Conservation (phyloP, 2,797 vertebrate species). For the Pantherophis vulpinus region DNA sequence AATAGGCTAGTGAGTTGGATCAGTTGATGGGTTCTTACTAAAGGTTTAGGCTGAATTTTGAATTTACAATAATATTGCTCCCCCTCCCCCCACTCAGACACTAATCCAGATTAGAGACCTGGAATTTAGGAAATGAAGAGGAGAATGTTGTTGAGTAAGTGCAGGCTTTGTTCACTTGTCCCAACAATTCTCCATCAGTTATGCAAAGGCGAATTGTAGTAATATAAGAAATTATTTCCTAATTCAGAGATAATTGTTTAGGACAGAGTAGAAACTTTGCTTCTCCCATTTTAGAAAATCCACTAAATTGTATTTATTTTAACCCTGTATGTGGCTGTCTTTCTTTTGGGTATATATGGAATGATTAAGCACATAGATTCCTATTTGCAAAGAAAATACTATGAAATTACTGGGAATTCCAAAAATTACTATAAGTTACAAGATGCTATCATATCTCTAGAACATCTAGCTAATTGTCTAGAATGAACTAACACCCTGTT, state of each 20-base stretch:
- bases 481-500: background rate
- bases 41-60: background rate
- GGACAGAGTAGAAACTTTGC: background rate
- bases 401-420: background rate
- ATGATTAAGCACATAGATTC: too few species aligned
- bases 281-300: background rate
- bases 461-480: background rate
- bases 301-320: background rate
- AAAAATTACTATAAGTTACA: background rate
- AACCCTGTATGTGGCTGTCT: background rate
- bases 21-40: background rate
- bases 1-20: background rate
- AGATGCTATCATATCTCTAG: background rate
- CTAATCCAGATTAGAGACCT: background rate
- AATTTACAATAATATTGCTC: background rate
- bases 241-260: background rate
- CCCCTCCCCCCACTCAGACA: background rate
- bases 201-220: too few species aligned
- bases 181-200: background rate
- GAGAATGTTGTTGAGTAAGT: background rate
- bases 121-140: background rate
- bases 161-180: background rate
- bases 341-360: background rate
- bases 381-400: background rate
- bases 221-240: background rate